Base-by-base conservation (phyloP, 2,888 invertebrate genomes). In the Drosophila meridionalis region DNA sequence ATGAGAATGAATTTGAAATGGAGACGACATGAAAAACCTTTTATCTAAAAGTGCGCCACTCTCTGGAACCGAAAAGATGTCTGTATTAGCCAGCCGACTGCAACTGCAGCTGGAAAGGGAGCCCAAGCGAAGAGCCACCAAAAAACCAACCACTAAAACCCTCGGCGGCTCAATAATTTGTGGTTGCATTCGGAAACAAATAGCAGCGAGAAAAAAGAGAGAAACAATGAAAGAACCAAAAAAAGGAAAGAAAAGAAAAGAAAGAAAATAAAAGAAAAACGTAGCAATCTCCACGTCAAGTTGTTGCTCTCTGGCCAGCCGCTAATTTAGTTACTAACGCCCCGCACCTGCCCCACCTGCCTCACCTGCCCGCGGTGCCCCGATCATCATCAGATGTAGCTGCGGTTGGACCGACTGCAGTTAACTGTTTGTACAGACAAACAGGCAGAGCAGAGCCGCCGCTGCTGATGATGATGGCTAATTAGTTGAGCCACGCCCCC, bases 1-100 rank as follows among this genome's bases (percentile, higher is more conserved):
- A 55, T 75, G 75, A 75, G 78, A 78, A 78, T 68, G 79, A 68
- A 76, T 81, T 79, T 73, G 71, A 88, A 87, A 87, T 89, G 80
- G 82, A 87, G 84, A 87, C 72, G 79, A 87, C 87, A 87, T 87
- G 87, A 78, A 87, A 87, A 87, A 87, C 87, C 87, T 87, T 87
- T 87, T 87, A 87, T 87, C 89, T 80, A 82, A 87, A 88, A 86
- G 83, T 88, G 83, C 81, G 64, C 50, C 73, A 40, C 73, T 42
- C 28, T 45, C 38, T 38, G 59, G 53, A 69, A 67, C 26, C 65
- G 48, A 71, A 76, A 57, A 84, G 86, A 86, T 86, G 85, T 87
- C 90, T 86, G 90, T 89, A 89, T 86, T 86, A 86, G 88, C 72
- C 77, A 67, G n/a, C 52, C 60, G 73, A 88, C 58, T 83, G 88